These are phyloP conservation scores for Planococcus citri DNA, from an alignment of 1,140 invertebrate genomes.

Conservation along the genomic window DNA sequence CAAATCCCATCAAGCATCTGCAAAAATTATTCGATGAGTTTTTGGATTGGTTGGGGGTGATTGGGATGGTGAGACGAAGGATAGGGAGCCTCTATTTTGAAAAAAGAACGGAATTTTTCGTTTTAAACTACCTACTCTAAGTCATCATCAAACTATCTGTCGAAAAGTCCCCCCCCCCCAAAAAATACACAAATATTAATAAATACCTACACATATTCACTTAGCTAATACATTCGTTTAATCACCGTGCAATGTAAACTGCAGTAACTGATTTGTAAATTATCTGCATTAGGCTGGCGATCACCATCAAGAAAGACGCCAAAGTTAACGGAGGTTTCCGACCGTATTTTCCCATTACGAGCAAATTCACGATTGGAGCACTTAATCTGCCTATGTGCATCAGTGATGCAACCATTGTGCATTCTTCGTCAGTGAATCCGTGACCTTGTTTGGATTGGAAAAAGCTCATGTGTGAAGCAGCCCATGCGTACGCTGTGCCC, in stretches of 20 bases:
- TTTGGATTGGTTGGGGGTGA: no score
- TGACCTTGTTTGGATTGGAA: not conserved
- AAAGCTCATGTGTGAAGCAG: not conserved
- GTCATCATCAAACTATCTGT: no score
- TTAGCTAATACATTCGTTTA: no score
- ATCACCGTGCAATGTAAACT: not conserved
- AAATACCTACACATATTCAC: no score
- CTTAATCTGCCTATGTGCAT: not conserved
- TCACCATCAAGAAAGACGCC: not conserved
- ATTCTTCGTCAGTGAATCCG: not conserved
- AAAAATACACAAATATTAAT: no score
- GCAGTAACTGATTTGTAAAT: not conserved
- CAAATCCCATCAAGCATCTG: not conserved
- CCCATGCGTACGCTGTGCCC: not conserved
- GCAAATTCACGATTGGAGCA: not conserved
- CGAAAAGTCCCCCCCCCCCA: no score
- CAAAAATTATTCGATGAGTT: no score
- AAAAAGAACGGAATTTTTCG: no score
- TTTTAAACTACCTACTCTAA: no score
- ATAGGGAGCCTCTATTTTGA: no score
- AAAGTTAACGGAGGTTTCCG: not conserved
- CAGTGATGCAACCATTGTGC: not conserved
- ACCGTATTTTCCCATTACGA: not conserved
- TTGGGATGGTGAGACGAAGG: no score
- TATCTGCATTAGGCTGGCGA: not conserved